phyloP scores from a whole-genome alignment of 2,797 vertebrate species.

The Xiphophorus birchmanni region DNA sequence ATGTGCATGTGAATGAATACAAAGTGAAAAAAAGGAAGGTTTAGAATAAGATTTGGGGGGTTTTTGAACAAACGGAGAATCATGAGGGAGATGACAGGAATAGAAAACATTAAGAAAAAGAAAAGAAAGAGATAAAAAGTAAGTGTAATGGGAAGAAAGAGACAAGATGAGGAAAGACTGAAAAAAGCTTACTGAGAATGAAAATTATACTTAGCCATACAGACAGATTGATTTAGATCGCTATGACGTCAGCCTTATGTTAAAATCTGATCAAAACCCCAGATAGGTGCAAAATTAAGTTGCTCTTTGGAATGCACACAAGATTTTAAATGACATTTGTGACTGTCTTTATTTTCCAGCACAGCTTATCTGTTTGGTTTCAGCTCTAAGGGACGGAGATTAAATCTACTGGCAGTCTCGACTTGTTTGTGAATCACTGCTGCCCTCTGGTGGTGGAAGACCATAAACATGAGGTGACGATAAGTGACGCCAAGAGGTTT shows the following conservation, averaged over 20 bases:
- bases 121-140: neutral
- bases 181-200: neutral
- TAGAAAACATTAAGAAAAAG: neutral
- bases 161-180: neutral
- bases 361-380: neutral
- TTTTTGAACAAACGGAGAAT: neutral
- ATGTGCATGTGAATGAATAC: neutral
- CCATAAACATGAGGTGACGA: neutral
- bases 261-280: neutral
- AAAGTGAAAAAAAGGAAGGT: neutral
- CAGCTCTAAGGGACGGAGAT: slow-evolving; percentile 3
- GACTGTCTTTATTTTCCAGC: neutral
- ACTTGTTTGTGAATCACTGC: slow-evolving; percentile 52
- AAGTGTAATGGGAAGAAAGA: neutral
- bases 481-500: neutral
- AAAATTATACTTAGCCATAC: neutral
- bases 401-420: neutral
- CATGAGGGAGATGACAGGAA: neutral
- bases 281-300: neutral
- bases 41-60: neutral
- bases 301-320: neutral
- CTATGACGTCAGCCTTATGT: neutral
- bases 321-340: slow-evolving; percentile 20
- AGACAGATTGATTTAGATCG: neutral
- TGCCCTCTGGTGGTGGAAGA: slow-evolving; percentile 69